Conservation (phyloP, 2,888 invertebrate genomes). For the Cetonia aurata region DNA sequence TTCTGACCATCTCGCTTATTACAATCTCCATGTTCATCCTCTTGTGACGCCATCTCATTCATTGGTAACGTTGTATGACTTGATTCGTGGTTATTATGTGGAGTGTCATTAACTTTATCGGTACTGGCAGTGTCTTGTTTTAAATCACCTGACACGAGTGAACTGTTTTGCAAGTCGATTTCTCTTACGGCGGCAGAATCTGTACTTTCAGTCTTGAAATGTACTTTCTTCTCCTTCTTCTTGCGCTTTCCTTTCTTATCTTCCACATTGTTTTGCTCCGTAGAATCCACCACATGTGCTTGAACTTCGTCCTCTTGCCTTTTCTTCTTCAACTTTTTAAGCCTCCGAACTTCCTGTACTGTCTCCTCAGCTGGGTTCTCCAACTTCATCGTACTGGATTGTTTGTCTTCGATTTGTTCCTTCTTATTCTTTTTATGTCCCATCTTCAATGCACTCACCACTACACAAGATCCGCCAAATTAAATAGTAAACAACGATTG, state of each 20-base stretch:
- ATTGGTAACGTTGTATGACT: not conserved
- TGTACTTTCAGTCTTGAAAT: conserved; percentile 14
- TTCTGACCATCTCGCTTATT: not conserved
- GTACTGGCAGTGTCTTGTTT: not conserved
- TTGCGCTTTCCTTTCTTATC: conserved; percentile 23
- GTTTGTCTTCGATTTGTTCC: conserved; percentile 35
- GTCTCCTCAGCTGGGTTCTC: conserved; percentile 16
- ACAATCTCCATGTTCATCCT: not conserved
- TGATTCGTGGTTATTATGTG: not conserved
- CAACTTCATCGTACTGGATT: conserved; percentile 11
- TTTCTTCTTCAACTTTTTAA: conserved; percentile 38
- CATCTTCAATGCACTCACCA: conserved; percentile 23
- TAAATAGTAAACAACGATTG: not conserved
- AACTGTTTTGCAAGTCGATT: not conserved
- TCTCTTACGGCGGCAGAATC: not conserved
- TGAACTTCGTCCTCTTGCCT: not conserved
- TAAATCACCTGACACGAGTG: not conserved
- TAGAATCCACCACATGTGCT: not conserved
- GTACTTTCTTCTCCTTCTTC: conserved; percentile 28
- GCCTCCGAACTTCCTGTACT: conserved; percentile 16
- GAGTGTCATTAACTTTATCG: not conserved
- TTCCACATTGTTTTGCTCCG: conserved; percentile 10
- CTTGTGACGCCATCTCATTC: not conserved
- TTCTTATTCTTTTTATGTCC: conserved; percentile 44
- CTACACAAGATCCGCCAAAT: not conserved